Evolutionary conservation across 2,113 vertebrate species (phyloP).

Genomic region (Nesospiza acunhae): DNA sequence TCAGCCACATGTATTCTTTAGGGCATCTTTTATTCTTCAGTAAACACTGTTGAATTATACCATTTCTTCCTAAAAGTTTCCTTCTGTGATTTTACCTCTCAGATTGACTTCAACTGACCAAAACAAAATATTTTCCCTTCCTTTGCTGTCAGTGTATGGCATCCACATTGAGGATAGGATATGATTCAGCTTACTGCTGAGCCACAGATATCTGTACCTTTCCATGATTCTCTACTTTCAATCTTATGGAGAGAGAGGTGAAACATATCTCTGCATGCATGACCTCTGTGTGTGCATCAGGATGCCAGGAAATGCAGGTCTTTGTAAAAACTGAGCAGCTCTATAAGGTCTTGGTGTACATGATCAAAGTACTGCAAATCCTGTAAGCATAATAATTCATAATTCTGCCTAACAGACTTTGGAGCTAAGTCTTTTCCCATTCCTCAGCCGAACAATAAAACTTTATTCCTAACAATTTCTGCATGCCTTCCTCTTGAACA

Average conservation of each 20-base stretch:
- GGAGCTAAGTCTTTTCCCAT: not conserved
- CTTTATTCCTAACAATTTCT: not conserved
- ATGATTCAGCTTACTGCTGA: not conserved
- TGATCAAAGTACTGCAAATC: not conserved
- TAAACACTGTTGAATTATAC: not conserved
- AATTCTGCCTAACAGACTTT: not conserved
- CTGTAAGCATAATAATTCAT: not conserved
- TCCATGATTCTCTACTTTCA: not conserved
- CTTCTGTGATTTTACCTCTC: not conserved
- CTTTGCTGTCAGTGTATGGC: not conserved
- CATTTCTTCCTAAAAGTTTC: not conserved
- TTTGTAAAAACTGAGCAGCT: not conserved
- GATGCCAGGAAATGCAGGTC: not conserved
- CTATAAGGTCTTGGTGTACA: not conserved
- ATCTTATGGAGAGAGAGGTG: not conserved
- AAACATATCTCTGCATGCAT: not conserved
- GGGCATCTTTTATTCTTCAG: not conserved
- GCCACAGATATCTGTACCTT: not conserved
- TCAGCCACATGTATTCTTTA: not conserved
- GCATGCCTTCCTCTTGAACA: not conserved
- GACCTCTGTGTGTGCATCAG: not conserved
- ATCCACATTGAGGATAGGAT: not conserved
- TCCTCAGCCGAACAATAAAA: not conserved
- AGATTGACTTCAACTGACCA: not conserved
- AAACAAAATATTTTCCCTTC: not conserved